These are phyloP conservation scores for Diorhabda elongata DNA, from an alignment of 1,140 invertebrate species.

Conservation along the genomic window DNA sequence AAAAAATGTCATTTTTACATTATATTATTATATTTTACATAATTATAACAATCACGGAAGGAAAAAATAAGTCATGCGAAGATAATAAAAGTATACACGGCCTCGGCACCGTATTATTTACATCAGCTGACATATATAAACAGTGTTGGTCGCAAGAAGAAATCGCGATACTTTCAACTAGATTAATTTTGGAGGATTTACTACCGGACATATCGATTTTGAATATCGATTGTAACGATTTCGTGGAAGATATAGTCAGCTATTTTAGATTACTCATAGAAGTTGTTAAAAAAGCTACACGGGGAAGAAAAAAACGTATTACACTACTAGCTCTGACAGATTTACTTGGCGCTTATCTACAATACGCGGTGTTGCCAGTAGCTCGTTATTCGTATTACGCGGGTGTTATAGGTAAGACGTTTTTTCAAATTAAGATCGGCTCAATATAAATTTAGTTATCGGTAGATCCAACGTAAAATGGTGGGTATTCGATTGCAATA, in stretches of 20 bases:
- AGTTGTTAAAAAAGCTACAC: conserved; percentile 45
- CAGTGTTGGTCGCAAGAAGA: conserved; percentile 51
- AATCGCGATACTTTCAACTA: conserved; percentile 47
- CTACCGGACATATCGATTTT: conserved; percentile 43
- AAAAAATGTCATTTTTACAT: too few relatives aligned
- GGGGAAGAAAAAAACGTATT: conserved; percentile 48
- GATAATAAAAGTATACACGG: conserved; percentile 12
- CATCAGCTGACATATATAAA: conserved; percentile 38
- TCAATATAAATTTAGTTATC: too few relatives aligned
- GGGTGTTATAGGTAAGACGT: conserved; percentile 47
- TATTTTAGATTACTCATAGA: conserved; percentile 54
- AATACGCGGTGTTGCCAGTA: conserved; percentile 53
- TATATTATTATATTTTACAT: too few relatives aligned
- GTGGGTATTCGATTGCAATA: too few relatives aligned
- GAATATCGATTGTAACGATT: conserved; percentile 46
- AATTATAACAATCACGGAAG: too few relatives aligned
- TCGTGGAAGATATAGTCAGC: conserved; percentile 48
- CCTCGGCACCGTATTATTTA: conserved; percentile 47
- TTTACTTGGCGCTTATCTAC: conserved; percentile 53
- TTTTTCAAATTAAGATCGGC: background rate
- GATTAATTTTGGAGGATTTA: conserved; percentile 49
- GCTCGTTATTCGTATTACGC: conserved; percentile 57
- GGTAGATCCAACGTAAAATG: too few relatives aligned
- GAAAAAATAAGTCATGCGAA: background rate
- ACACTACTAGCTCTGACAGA: conserved; percentile 55